Base-by-base conservation (phyloP, 2,797 vertebrate genomes). In the Labeo calbasu region DNA sequence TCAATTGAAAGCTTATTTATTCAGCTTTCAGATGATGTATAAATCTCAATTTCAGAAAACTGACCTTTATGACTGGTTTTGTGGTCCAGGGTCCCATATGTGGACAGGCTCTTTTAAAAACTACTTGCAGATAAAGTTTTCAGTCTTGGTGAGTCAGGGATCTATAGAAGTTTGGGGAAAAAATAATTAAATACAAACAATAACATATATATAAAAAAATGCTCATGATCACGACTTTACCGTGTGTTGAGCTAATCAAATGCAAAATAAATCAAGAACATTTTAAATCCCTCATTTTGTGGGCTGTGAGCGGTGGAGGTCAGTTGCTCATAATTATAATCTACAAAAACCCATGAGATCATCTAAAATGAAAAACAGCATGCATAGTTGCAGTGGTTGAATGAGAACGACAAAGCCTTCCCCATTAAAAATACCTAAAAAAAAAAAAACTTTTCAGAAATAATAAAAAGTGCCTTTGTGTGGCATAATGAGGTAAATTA, bases 401-500 rank as follows among this genome's bases (percentile, higher is more conserved):
- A 50, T 57, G 36, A 14, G 66, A 87, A 66, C 6, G 19, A 75
- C 50, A 78, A 82, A 79, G 85, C 77, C 23, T 70, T 53, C 4
- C 32, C 53, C 4, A 81, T 70, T 21, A 59, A 55, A 51, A 46
- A 46, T 46, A 46, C 11, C 43, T 46, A 46, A 46, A 46, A 46
- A 46, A 15, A 25, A 86, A 57, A 71, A 32, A 57, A 72, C 36
- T 68, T 71, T 65, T 59, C 23, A 57, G 43, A 71, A 76, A 28
- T 77, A 36, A 51, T 70, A 69, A 77, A 59, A 87, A 90, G 83
- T 69, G 65, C 84, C 77, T 83, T 86, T 90, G 86, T 89, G 84
- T 87, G 90, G 79, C 59, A 65, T 86, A 89, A 91, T 89, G 87
- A 91, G 88, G 85, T 87, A 89, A 92, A 93, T 93, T 91, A 92